phyloP scores from a whole-genome alignment of 1,140 invertebrate genomes.

The Drosophila pectinifera region DNA sequence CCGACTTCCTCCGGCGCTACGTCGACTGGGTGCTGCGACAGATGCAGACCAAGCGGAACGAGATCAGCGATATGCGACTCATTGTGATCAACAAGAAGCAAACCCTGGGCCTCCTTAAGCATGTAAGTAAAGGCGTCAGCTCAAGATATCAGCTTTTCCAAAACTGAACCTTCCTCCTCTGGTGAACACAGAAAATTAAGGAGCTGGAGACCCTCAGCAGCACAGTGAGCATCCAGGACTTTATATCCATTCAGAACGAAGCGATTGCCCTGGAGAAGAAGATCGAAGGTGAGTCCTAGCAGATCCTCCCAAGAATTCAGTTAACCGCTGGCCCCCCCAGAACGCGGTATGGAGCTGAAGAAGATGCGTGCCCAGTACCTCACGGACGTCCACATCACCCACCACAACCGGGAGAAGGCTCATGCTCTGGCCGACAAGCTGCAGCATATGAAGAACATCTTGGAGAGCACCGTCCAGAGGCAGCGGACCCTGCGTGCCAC shows the following conservation, averaged over 20 bases:
- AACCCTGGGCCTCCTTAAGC: constrained; percentile 27
- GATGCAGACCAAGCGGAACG: constrained; percentile 48
- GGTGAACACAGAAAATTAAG: constrained; percentile 33
- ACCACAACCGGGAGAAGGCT: constrained; percentile 65
- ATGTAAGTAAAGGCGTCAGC: constrained; percentile 22
- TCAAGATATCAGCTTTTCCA: too few relatives aligned
- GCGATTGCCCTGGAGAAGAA: constrained; percentile 58
- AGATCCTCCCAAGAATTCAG: too few relatives aligned
- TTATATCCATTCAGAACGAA: constrained; percentile 60
- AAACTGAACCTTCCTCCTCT: not conserved
- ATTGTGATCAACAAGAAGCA: constrained; percentile 56
- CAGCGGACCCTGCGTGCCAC: constrained; percentile 12
- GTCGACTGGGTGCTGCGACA: constrained; percentile 19
- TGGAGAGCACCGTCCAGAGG: not conserved
- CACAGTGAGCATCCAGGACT: constrained; percentile 54
- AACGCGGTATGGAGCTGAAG: constrained; percentile 58
- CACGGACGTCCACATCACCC: constrained; percentile 47
- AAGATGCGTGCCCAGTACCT: constrained; percentile 41
- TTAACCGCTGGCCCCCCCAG: constrained; percentile 18
- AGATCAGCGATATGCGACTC: constrained; percentile 60
- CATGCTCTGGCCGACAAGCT: constrained; percentile 24
- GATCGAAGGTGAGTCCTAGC: constrained; percentile 58
- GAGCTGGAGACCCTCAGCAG: constrained; percentile 58
- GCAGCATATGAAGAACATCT: rapidly evolving
- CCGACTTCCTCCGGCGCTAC: constrained; percentile 6